phyloP scores from a whole-genome alignment of 2,113 vertebrate species.

The Hystrix cristata region DNA sequence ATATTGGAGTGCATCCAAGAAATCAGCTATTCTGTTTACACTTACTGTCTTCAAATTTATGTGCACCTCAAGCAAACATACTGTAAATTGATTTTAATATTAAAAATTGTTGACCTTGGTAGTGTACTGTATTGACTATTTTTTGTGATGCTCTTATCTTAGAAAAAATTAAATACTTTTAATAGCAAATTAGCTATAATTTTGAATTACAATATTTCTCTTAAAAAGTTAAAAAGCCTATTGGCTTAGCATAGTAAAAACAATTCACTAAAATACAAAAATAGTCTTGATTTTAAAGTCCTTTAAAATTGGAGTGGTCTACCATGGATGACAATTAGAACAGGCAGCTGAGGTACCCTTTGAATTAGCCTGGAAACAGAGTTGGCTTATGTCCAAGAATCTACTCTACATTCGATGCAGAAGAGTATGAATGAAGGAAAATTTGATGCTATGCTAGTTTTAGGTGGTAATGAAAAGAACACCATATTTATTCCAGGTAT shows the following conservation, averaged over 20 bases:
- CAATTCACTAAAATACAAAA: slow-evolving; percentile 22
- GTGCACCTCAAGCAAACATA: slow-evolving; percentile 93
- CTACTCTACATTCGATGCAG: background rate
- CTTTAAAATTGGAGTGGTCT: background rate
- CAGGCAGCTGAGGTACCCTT: background rate
- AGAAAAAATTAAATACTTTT: slow-evolving; percentile 67
- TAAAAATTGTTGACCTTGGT: slow-evolving; percentile 84
- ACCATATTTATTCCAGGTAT: background rate
- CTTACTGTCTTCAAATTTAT: slow-evolving; percentile 95
- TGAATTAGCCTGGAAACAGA: background rate
- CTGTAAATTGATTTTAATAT: slow-evolving; percentile 88
- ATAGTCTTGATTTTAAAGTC: background rate
- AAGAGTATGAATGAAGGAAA: background rate
- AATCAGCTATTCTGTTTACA: slow-evolving; percentile 94
- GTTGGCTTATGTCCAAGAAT: background rate
- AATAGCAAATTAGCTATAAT: slow-evolving; percentile 46
- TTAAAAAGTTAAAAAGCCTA: background rate
- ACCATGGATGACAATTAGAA: background rate
- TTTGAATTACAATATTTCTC: background rate
- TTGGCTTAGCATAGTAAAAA: background rate
- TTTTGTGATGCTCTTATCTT: slow-evolving; percentile 70
- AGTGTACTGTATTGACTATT: slow-evolving; percentile 80
- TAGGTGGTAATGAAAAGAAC: background rate
- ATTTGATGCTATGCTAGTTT: background rate
- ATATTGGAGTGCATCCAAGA: slow-evolving; percentile 94